Evolutionary conservation across 2,113 vertebrate genomes (phyloP), one percentile per base, ranked within the genome.

Genomic region (Phyllopteryx taeniolatus): DNA sequence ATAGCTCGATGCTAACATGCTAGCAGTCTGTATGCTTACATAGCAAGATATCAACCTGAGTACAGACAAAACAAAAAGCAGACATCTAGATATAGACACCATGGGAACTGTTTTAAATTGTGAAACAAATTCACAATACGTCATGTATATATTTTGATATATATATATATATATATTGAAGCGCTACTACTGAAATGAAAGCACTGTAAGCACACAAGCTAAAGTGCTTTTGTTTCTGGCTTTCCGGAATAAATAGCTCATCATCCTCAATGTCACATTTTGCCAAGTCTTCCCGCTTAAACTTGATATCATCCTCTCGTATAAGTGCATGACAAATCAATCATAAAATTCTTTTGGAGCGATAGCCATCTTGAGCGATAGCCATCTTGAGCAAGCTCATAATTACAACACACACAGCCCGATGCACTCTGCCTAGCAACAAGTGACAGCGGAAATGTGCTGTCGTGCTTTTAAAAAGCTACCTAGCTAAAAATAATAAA

Each of bases 301-400:
- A 27, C 79, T 79, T 72, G 44, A 72, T 64, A 76, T 69, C 71
- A 60, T 46, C 72, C 72, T 73, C 80, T 87, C 83, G 80, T 83
- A 82, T 79, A 79, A 83, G 68, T 73, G 85, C 81, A 85, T 87
- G 87, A 87, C 83, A 86, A 88, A 90, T 90, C 85, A 85, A 88
- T 89, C 83, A 81, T 74, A 84, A 80, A 86, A 85, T 87, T 81
- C 82, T 67, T 81, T 79, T 79, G 66, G 85, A 80, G 72, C 72
- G 81, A 86, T 79, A 80, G 81, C 35, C 74, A 82, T 77, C 84
- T 80, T 70, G 54, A 86, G 81, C 79, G 81, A 86, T 79, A 80
- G 81, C 35, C 74, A 82, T 77, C 84, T 80, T 70, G 54, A 86
- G 81, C 79, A 85, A 70, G 72, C 75, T 81, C 82, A 86, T 72